Evolutionary conservation across 2,797 vertebrate genomes (phyloP), one percentile per base, ranked within the genome.

Genomic region (Mustela erminea): DNA sequence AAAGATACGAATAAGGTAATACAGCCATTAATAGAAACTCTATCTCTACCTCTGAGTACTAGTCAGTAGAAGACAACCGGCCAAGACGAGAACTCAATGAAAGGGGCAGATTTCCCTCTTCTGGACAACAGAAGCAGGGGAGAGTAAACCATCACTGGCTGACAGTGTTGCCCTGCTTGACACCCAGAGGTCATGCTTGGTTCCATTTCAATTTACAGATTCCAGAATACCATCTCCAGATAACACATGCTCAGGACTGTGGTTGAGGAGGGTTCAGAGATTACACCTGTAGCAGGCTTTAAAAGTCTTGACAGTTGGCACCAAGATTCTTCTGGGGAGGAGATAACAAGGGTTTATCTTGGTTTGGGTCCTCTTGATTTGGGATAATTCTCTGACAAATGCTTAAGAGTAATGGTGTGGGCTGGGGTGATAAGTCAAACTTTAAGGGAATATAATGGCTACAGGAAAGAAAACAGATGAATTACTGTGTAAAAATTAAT

Each of bases 301-400:
- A 62, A 81, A 58, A 25, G 21, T 72, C 60, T 94, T 96, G 80
- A 75, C 49, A 93, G 49, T 49, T 95, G 75, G n/a, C 64, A 86
- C 68, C 43, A 84, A n/a, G 52, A 89, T 58, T 89, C 62, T 43
- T 66, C 18, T 77, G 62, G 23, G 60, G 46, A 52, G 68, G 54
- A 89, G 84, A 70, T 38, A 90, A 70, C 17, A 27, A 25, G 75
- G 15, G 27, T 83, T 94, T 96, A 88, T 93, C 72, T 75, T 90
- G 23, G 43, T 84, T 90, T 93, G n/a, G 1, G 64, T 87, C 18
- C 52, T 84, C 56, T 88, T 75, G 43, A 60, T 81, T 95, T 88
- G 74, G 32, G 56, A 85, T 75, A 87, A 85, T 87, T 80, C 52
- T 74, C 54, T 94, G 91, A 96, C 66, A 95, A 89, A 84, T 54